Evolutionary conservation across 2,113 vertebrate genomes (phyloP).

Genomic region (Potamarius usumacintae): DNA sequence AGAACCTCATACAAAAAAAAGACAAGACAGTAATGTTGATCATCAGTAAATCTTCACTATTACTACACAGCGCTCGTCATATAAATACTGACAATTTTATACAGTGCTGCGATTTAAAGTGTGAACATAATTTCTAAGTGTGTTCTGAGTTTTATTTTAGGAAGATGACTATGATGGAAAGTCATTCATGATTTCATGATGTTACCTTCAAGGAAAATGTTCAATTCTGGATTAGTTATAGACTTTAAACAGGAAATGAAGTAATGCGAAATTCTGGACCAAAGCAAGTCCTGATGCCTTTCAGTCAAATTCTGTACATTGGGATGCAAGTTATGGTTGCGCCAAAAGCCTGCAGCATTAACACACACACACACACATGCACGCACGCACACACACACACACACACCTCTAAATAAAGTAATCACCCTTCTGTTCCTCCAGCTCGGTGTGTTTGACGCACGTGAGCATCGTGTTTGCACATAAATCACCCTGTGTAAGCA

Average conservation of each 20-base stretch:
- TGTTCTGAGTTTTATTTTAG: neutral
- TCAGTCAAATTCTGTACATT: neutral
- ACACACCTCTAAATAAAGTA: slow-evolving; percentile 33
- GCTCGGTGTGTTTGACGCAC: neutral
- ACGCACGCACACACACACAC: neutral
- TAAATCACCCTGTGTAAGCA: slow-evolving; percentile 2
- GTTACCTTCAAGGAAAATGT: neutral
- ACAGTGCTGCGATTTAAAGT: neutral
- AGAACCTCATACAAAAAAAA: no score
- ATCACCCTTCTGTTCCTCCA: slow-evolving; percentile 16
- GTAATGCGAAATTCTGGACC: neutral
- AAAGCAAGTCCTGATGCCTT: neutral
- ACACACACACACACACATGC: neutral
- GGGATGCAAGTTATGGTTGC: neutral
- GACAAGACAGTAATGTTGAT: no score
- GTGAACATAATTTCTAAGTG: neutral
- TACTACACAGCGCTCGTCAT: no score
- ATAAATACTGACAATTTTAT: neutral
- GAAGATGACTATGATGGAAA: neutral
- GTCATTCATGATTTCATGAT: neutral
- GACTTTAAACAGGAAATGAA: neutral
- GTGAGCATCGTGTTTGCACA: slow-evolving; percentile 16
- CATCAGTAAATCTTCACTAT: neutral
- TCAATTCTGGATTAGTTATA: neutral
- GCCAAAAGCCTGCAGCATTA: neutral